Percentiles rank a stretch among this genome's conserved stretches.
Conservation (phyloP, 2,888 invertebrate species). For the Eumerus sabulonum region DNA sequence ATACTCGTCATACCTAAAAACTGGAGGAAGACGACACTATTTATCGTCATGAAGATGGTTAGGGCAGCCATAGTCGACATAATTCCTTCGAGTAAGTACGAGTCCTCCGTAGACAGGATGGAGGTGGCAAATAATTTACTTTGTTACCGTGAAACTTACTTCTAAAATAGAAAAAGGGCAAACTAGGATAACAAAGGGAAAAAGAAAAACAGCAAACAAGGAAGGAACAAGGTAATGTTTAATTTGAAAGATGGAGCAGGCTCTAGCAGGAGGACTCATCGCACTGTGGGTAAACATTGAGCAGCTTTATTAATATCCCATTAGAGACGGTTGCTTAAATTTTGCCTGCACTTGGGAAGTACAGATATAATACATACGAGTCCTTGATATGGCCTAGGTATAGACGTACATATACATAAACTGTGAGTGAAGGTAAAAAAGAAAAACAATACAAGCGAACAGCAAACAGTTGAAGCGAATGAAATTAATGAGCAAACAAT, state of each 20-base stretch:
- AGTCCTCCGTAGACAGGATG: conserved; percentile 36
- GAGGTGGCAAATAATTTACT: conserved; percentile 65
- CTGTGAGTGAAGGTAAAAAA: conserved; percentile 21
- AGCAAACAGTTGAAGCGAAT: conserved; percentile 62
- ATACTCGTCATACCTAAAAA: conserved; percentile 20
- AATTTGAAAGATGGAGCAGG: conserved; percentile 43
- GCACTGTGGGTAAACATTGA: conserved; percentile 44
- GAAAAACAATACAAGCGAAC: conserved; percentile 24
- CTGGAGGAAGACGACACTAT: background rate
- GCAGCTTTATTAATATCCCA: conserved; percentile 66
- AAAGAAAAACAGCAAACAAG: background rate
- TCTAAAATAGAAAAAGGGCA: background rate
- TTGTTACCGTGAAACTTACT: conserved; percentile 52
- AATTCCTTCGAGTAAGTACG: conserved; percentile 40
- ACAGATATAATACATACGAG: too few relatives aligned
- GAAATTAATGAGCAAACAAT: conserved; percentile 69
- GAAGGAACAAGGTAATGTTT: conserved; percentile 14
- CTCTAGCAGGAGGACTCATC: conserved; percentile 11
- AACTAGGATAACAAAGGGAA: conserved; percentile 20
- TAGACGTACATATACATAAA: too few relatives aligned
- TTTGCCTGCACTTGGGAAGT: conserved; percentile 38
- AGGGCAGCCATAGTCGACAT: conserved; percentile 33
- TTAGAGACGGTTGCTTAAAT: conserved; percentile 56
- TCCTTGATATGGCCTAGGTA: background rate
- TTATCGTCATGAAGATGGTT: background rate